Percentiles rank a stretch among this genome's conserved stretches.
Conservation (phyloP, 2,888 invertebrate species). For the Hydropsyche betteni region DNA sequence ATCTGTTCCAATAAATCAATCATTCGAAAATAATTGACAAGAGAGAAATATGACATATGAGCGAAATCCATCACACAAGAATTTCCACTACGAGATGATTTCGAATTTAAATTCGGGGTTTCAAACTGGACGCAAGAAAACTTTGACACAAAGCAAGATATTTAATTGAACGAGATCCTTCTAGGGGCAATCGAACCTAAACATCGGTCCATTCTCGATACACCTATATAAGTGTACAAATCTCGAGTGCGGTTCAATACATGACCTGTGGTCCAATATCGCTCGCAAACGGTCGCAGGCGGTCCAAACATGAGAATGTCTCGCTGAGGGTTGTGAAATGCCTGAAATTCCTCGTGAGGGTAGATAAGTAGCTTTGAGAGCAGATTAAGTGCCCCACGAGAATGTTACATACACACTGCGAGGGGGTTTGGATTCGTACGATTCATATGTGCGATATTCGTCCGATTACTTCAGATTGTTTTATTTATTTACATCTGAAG, state of each 20-base stretch:
- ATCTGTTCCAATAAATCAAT: too few species aligned
- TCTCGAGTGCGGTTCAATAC: too few species aligned
- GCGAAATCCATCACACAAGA: too few species aligned
- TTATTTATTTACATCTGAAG: too few species aligned
- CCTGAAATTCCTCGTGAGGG: constrained; percentile 25
- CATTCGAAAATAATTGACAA: too few species aligned
- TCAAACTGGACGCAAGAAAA: too few species aligned
- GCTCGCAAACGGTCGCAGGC: constrained; percentile 1
- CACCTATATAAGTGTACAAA: too few species aligned
- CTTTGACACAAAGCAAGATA: background rate
- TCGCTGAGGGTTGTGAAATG: constrained; percentile 30
- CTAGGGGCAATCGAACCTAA: background rate
- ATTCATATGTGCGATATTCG: too few species aligned
- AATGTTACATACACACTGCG: background rate
- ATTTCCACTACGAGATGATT: too few species aligned
- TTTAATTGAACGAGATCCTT: constrained; percentile 1
- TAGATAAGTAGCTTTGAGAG: constrained; percentile 28
- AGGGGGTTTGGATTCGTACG: constrained; percentile 5
- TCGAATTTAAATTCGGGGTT: too few species aligned
- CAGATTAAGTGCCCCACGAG: constrained; percentile 30
- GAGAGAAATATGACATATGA: too few species aligned
- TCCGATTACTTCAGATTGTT: too few species aligned
- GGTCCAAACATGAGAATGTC: constrained; percentile 24
- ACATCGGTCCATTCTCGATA: background rate
- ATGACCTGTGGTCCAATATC: constrained; percentile 14